phyloP scores from a whole-genome alignment of 2,888 invertebrate species.

The Holacanthella duospinosa region DNA sequence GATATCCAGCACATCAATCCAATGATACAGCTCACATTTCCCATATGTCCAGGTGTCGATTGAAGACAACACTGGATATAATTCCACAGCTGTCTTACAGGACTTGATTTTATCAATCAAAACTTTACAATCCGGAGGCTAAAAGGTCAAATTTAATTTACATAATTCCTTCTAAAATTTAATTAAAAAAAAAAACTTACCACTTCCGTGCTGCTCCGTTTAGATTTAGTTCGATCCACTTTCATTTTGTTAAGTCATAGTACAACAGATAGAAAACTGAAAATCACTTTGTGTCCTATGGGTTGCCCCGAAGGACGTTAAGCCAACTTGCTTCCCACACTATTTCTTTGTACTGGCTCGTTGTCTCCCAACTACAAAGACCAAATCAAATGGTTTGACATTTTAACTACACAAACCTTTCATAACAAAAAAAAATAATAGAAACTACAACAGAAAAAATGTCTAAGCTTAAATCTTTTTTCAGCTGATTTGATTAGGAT shows the following conservation, averaged over 20 bases:
- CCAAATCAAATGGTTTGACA: no score
- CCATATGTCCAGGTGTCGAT: constrained; percentile 75
- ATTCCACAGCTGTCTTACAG: constrained; percentile 52
- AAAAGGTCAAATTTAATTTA: constrained; percentile 24
- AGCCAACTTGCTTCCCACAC: background rate
- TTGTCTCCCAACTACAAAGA: no score
- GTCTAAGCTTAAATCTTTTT: no score
- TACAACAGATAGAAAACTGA: background rate
- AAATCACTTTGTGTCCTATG: background rate
- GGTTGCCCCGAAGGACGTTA: background rate
- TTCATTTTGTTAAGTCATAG: constrained; percentile 51
- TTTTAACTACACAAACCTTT: no score
- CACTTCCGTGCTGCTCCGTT: constrained; percentile 73
- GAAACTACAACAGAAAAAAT: no score
- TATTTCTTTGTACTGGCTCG: background rate
- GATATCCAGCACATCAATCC: constrained; percentile 71
- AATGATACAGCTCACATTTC: constrained; percentile 75
- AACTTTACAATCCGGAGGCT: constrained; percentile 62
- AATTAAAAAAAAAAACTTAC: no score
- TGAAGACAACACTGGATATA: constrained; percentile 57
- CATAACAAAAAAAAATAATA: no score
- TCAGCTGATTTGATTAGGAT: no score
- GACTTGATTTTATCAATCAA: constrained; percentile 61
- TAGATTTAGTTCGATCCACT: constrained; percentile 66
- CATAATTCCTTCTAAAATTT: background rate